Evolutionary conservation across 1,140 invertebrate genomes (phyloP).

Genomic region (Zaprionus davidi): DNA sequence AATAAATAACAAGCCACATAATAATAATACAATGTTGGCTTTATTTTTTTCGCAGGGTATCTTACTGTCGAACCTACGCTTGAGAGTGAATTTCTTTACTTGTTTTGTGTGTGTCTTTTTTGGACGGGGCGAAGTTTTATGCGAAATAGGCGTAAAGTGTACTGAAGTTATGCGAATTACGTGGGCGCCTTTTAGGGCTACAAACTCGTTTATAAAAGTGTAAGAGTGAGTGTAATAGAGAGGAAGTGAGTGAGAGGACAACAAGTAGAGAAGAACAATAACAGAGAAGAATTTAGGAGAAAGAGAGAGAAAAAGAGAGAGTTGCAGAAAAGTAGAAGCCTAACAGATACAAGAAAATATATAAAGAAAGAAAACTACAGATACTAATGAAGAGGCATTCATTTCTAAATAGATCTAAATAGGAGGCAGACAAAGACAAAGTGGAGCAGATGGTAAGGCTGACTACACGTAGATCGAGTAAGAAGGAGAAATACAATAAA

Average conservation of each 20-base stretch:
- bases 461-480: too few relatives aligned
- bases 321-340: not conserved
- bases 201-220: slow-evolving; percentile 14
- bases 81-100: not conserved
- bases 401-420: too few relatives aligned
- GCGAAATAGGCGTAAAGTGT: slow-evolving; percentile 75
- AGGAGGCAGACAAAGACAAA: too few relatives aligned
- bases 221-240: not conserved
- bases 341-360: too few relatives aligned
- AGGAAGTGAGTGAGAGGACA: too few relatives aligned
- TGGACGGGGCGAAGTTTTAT: slow-evolving; percentile 48
- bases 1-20: too few relatives aligned
- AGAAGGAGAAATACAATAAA: too few relatives aligned
- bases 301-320: not conserved
- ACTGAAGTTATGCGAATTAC: slow-evolving; percentile 67
- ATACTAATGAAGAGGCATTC: too few relatives aligned
- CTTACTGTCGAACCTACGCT: not conserved
- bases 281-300: not conserved
- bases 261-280: not conserved
- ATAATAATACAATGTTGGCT: not conserved
- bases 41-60: not conserved
- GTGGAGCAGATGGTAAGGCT: too few relatives aligned
- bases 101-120: slow-evolving; percentile 16
- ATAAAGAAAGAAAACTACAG: too few relatives aligned
- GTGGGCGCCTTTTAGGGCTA: slow-evolving; percentile 55